Evolutionary conservation across 2,888 invertebrate genomes (phyloP).

Genomic region (Volucella inflata): DNA sequence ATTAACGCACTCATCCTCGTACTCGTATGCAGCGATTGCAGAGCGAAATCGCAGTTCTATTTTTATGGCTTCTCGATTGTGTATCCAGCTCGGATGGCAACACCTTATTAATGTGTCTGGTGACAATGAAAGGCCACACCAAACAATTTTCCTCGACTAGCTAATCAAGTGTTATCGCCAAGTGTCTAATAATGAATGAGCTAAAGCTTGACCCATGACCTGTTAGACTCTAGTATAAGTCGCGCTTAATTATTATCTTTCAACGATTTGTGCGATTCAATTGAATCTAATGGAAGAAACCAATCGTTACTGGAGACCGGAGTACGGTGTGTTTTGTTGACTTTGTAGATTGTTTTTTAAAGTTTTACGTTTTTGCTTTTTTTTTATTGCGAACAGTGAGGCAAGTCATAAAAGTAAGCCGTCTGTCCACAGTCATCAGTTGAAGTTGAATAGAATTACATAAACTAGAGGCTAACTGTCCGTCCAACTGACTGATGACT

Average conservation of each 20-base stretch:
- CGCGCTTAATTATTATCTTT: conserved; percentile 13
- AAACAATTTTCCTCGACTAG: background rate
- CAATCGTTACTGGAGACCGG: too few species aligned
- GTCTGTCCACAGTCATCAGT: too few species aligned
- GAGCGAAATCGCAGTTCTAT: background rate
- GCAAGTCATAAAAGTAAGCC: too few species aligned
- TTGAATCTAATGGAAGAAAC: background rate
- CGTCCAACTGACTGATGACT: too few species aligned
- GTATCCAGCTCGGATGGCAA: conserved; percentile 12
- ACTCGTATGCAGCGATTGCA: too few species aligned
- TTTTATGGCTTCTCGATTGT: conserved; percentile 4
- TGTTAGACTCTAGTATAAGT: background rate
- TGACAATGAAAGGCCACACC: background rate
- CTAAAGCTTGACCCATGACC: conserved; percentile 5
- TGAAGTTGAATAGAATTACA: too few species aligned
- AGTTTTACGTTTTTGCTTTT: too few species aligned
- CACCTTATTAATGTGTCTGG: background rate
- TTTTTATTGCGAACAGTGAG: too few species aligned
- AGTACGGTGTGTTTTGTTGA: too few species aligned
- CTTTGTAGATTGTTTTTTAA: too few species aligned
- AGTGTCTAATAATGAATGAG: background rate
- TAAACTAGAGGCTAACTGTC: too few species aligned
- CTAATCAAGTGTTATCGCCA: conserved; percentile 23
- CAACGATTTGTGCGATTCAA: background rate
- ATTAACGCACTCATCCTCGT: too few species aligned